Conservation (phyloP, 2,888 invertebrate genomes). For the Petrolisthes cinctipes region DNA sequence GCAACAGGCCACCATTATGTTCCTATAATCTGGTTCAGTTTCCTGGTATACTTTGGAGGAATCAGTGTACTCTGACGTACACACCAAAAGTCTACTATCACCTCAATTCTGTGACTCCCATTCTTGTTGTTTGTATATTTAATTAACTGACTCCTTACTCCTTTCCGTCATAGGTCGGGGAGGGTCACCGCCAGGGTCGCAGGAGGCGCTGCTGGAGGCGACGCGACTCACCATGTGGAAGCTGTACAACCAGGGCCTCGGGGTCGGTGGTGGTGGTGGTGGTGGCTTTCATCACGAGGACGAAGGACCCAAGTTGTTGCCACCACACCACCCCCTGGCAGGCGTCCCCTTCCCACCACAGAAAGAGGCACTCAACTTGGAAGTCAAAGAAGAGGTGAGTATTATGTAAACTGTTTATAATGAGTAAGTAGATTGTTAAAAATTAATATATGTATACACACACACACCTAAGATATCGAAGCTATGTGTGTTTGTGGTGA, state of each 20-base stretch:
- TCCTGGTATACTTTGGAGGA: neutral
- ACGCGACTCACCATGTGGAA: conserved; percentile 86
- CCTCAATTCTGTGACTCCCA: neutral
- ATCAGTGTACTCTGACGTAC: too few relatives aligned
- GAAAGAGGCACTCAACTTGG: conserved; percentile 87
- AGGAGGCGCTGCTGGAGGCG: conserved; percentile 79
- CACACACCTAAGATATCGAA: too few relatives aligned
- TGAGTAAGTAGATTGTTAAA: neutral
- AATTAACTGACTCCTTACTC: neutral
- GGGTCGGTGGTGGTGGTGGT: conserved; percentile 45
- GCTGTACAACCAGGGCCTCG: conserved; percentile 77
- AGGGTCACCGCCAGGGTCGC: conserved; percentile 61
- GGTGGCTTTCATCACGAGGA: conserved; percentile 54
- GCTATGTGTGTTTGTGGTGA: too few relatives aligned
- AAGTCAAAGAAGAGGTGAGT: conserved; percentile 68
- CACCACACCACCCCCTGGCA: conserved; percentile 52
- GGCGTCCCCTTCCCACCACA: conserved; percentile 71
- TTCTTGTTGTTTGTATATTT: too few relatives aligned
- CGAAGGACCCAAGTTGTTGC: conserved; percentile 61
- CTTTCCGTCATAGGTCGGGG: conserved; percentile 51
- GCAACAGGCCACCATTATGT: too few relatives aligned
- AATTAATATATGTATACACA: neutral
- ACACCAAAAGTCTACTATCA: too few relatives aligned
- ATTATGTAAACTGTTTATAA: neutral
- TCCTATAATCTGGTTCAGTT: neutral